These are phyloP conservation scores for Shargacucullia verbasci DNA, from an alignment of 2,888 invertebrate genomes.

Conservation along the genomic window DNA sequence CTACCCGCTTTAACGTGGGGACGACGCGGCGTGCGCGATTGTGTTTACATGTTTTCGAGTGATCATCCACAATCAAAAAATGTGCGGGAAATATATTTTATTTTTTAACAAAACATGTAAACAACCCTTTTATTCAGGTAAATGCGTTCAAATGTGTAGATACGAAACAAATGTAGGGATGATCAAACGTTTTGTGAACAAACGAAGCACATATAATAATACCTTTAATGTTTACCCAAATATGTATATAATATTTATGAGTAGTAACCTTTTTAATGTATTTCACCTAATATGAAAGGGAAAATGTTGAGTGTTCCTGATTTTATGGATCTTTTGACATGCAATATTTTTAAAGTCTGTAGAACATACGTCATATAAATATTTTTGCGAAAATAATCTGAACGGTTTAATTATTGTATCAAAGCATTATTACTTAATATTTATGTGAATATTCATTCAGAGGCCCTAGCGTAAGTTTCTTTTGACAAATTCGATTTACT, in stretches of 20 bases:
- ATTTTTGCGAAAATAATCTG: background rate
- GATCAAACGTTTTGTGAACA: conserved; percentile 44
- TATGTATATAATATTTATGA: too few species aligned
- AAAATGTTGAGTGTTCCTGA: conserved; percentile 14
- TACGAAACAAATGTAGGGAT: conserved; percentile 37
- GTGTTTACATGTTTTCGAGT: conserved; percentile 66
- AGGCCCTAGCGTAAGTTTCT: too few species aligned
- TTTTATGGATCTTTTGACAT: conserved; percentile 3
- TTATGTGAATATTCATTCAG: conserved; percentile 42
- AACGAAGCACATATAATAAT: conserved; percentile 25
- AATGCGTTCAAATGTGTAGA: conserved; percentile 40
- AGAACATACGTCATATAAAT: background rate
- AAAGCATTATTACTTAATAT: conserved; percentile 26
- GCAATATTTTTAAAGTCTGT: background rate
- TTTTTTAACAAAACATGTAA: conserved; percentile 40
- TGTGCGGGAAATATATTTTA: conserved; percentile 37
- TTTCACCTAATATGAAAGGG: conserved; percentile 10
- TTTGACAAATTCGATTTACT: too few species aligned
- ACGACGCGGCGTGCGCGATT: conserved; percentile 60
- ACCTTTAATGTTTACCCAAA: conserved; percentile 42
- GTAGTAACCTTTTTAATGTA: too few species aligned
- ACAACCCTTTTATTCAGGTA: conserved; percentile 47
- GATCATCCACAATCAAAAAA: conserved; percentile 56
- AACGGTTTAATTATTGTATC: conserved; percentile 11
- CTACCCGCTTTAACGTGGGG: conserved; percentile 74